Base-by-base conservation (phyloP, 2,797 vertebrate species). In the Neosalanx taihuensis region DNA sequence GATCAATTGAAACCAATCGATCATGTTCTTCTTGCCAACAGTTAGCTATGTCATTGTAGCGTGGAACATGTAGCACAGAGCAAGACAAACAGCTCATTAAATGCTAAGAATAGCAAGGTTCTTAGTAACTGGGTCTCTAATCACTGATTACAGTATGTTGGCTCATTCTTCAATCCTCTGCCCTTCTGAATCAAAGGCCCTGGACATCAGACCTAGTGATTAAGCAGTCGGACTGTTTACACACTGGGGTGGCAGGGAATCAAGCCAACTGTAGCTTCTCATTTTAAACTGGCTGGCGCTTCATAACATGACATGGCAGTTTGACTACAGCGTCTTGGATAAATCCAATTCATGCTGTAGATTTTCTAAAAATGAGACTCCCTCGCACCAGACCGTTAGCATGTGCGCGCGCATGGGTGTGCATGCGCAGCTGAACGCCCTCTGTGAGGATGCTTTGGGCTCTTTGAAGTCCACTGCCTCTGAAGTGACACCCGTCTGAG, bases 131-230 rank as follows among this genome's bases (percentile, higher is more conserved):
- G 61, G 23, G 33, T n/a, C 17, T 74, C 53, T 71, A 53, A 69
- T 71, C 72, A 51, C 80, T 78, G 74, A 78, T 26, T 78, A 26
- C 23, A 26, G 23, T 26, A 65, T 18, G 76, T 66, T 70, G 78
- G 18, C 59, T 20, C 61, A 72, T 33, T 74, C 49, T 62, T 83
- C 81, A 86, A 83, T 60, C 63, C 53, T 53, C 17, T 49, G 3
- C 65, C 83, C 71, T 72, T 37, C 57, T 35, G 13, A 63, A 88
- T 86, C 78, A 89, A 85, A 90, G 73, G 67, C 65, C 65, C 57
- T 64, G 70, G 68, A 66, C 81, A 56, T 26, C 77, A 46, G 31
- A 76, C 76, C 78, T 65, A 73, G 31, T 37, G 84, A 84, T 88
- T 86, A 83, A 81, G 74, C 81, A 80, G 84, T 82, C 56, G 41